These are phyloP conservation scores for Temnothorax nylanderi DNA, from an alignment of 1,140 invertebrate species.

Conservation along the genomic window DNA sequence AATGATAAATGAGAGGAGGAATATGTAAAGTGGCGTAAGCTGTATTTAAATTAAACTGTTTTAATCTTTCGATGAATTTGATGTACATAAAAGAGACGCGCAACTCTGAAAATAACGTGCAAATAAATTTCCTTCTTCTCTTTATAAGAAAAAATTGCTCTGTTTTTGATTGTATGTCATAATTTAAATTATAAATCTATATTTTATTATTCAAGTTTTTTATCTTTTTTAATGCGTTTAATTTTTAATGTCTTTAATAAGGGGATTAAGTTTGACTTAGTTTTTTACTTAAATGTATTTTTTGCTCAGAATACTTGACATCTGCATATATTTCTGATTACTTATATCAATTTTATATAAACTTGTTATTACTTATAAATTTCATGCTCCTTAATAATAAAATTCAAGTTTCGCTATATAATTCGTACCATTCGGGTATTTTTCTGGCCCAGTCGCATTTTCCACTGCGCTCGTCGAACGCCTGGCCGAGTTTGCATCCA, in stretches of 20 bases:
- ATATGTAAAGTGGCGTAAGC: background rate
- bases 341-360: background rate
- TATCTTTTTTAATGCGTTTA: background rate
- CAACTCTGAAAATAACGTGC: background rate
- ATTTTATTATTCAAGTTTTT: background rate
- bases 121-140: background rate
- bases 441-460: slow-evolving; percentile 95
- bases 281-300: background rate
- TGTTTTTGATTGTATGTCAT: background rate
- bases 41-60: background rate
- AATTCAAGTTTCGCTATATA: background rate
- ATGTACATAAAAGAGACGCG: too few relatives aligned
- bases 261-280: background rate
- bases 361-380: background rate
- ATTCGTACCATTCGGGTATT: slow-evolving; percentile 94
- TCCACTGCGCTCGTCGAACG: slow-evolving; percentile 94
- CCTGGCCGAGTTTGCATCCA: slow-evolving; percentile 96
- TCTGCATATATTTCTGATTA: background rate
- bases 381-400: background rate
- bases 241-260: background rate
- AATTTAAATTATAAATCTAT: background rate
- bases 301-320: background rate
- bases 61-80: background rate
- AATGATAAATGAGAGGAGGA: background rate
- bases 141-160: background rate